Conservation (phyloP, 2,113 vertebrate genomes). For the Percopsis transmontana region DNA sequence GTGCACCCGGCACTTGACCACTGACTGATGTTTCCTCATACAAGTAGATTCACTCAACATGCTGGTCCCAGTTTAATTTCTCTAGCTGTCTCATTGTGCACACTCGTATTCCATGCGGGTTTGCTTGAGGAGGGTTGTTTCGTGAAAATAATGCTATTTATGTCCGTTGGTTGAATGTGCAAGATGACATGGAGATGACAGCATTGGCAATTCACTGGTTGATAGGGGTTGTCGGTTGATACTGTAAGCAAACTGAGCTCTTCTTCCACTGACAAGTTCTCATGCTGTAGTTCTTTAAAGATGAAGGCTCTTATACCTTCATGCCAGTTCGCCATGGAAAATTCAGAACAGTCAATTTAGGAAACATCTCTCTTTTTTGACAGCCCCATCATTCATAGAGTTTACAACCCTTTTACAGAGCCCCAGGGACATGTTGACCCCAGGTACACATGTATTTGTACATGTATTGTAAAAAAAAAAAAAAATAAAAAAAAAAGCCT, state of each 20-base stretch:
- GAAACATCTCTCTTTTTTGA: background rate
- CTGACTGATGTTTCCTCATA: constrained; percentile 4
- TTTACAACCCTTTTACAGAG: background rate
- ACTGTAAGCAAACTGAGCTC: background rate
- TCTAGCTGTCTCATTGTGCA: too few relatives aligned
- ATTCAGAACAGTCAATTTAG: background rate
- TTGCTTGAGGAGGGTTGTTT: too few relatives aligned
- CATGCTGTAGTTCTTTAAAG: background rate
- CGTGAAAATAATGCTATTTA: too few relatives aligned
- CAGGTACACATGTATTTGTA: too few relatives aligned
- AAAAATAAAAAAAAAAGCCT: background rate
- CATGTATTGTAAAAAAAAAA: background rate
- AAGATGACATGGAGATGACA: too few relatives aligned
- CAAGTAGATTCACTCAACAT: background rate
- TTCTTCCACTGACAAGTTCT: background rate
- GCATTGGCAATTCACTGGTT: too few relatives aligned
- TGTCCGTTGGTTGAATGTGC: too few relatives aligned
- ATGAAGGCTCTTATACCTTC: background rate
- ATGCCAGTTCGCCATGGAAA: background rate
- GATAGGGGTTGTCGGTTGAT: background rate
- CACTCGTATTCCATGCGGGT: too few relatives aligned
- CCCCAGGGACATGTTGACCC: background rate
- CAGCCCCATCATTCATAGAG: background rate
- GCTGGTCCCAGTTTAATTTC: too few relatives aligned
- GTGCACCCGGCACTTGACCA: constrained; percentile 9